Evolutionary conservation across 2,113 vertebrate species (phyloP).

Genomic region (Crotalus helleri): DNA sequence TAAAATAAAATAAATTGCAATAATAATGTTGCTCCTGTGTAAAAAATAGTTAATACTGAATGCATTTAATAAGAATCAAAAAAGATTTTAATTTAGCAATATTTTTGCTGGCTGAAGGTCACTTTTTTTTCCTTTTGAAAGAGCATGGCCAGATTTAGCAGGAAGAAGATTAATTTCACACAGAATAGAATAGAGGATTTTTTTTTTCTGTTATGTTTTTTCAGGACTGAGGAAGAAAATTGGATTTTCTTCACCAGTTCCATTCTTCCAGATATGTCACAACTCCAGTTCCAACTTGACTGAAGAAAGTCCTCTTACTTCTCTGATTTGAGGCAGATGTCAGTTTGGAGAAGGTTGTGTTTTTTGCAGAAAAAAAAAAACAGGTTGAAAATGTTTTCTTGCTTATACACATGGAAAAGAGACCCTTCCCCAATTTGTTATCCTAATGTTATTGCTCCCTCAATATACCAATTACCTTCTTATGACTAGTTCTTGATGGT

Average conservation of each 20-base stretch:
- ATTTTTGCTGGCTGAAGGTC: neutral
- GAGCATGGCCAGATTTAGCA: neutral
- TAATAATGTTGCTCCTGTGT: neutral
- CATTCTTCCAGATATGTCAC: neutral
- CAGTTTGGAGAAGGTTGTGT: neutral
- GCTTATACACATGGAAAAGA: neutral
- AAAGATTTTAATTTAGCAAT: neutral
- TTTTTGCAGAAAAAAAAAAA: neutral
- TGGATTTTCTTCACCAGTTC: neutral
- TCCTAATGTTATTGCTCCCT: neutral
- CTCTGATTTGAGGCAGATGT: neutral
- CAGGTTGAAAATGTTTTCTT: neutral
- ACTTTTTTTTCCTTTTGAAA: neutral
- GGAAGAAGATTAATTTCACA: neutral
- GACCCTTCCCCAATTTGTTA: neutral
- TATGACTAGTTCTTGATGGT: neutral
- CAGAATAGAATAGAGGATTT: neutral
- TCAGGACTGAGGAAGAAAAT: neutral
- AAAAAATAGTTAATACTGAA: neutral
- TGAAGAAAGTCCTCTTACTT: neutral
- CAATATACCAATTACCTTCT: neutral
- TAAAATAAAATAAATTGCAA: neutral
- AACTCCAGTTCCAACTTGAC: neutral
- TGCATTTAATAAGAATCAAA: neutral
- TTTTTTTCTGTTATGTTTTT: neutral